These are phyloP conservation scores for Dexiosoma caninum DNA, from an alignment of 2,888 invertebrate species.

Conservation along the genomic window DNA sequence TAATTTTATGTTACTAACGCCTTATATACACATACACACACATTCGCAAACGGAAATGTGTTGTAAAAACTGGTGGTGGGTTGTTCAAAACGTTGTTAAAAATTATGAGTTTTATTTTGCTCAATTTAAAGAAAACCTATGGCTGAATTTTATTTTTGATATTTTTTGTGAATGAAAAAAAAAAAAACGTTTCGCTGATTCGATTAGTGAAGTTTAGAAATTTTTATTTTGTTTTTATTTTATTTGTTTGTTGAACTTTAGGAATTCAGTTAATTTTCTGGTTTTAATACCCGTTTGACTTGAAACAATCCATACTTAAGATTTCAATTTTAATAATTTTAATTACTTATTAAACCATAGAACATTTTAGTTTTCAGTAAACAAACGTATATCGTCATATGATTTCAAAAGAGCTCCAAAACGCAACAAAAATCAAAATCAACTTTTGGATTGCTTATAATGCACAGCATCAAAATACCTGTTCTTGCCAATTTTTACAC, in stretches of 20 bases:
- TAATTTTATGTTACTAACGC: no score
- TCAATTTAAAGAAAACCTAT: background rate
- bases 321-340: background rate
- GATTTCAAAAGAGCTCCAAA: no score
- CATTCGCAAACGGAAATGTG: background rate
- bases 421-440: no score
- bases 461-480: no score
- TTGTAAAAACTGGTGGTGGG: background rate
- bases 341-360: background rate
- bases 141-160: background rate
- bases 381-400: no score
- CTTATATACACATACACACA: background rate
- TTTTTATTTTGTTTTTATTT: background rate
- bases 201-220: no score
- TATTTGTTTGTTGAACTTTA: background rate
- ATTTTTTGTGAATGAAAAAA: background rate
- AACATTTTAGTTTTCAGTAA: background rate
- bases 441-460: no score
- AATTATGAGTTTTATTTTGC: background rate
- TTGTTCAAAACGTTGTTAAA: background rate
- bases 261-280: background rate
- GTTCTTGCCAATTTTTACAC: no score
- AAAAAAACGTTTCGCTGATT: no score
- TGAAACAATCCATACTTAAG: conserved; percentile 27
- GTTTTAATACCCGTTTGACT: conserved; percentile 34